Percentiles rank a stretch among this genome's conserved stretches.
These are phyloP conservation scores for Gastrophysa polygoni DNA, from an alignment of 2,888 invertebrate genomes.

Conservation along the genomic window DNA sequence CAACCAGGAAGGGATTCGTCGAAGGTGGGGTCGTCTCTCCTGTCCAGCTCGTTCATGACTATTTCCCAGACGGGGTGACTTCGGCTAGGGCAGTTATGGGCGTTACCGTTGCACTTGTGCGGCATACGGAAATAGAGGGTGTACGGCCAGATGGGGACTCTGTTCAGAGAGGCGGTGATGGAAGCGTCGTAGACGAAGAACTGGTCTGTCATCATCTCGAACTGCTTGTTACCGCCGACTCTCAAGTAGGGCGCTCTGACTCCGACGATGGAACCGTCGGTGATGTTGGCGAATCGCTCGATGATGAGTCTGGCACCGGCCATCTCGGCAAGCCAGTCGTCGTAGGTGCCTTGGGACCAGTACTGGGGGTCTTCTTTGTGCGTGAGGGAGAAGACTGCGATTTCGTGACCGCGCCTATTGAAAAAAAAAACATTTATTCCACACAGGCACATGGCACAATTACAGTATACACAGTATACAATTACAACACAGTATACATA, in stretches of 20 bases:
- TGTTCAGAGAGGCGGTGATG: conserved; percentile 85
- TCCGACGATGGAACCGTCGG: conserved; percentile 89
- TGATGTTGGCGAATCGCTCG: conserved; percentile 89
- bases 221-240: conserved; percentile 93
- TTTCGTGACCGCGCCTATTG: conserved; percentile 91
- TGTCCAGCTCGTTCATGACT: conserved; percentile 94
- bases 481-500: too few relatives aligned
- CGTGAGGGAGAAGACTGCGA: conserved; percentile 81
- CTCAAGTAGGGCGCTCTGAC: conserved; percentile 87
- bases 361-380: conserved; percentile 92
- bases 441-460: too few relatives aligned
- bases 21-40: conserved; percentile 91
- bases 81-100: conserved; percentile 88
- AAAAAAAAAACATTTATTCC: too few relatives aligned
- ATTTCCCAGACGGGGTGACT: conserved; percentile 96
- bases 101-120: conserved; percentile 93
- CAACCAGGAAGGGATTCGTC: conserved; percentile 93
- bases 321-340: conserved; percentile 95
- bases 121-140: conserved; percentile 96
- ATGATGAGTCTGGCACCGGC: conserved; percentile 86
- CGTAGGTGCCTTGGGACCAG: conserved; percentile 86
- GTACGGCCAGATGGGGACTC: conserved; percentile 96
- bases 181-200: conserved; percentile 95
- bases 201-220: conserved; percentile 96
- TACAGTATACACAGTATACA: too few relatives aligned